Evolutionary conservation across 2,113 vertebrate genomes (phyloP).

Genomic region (Agelaius tricolor): DNA sequence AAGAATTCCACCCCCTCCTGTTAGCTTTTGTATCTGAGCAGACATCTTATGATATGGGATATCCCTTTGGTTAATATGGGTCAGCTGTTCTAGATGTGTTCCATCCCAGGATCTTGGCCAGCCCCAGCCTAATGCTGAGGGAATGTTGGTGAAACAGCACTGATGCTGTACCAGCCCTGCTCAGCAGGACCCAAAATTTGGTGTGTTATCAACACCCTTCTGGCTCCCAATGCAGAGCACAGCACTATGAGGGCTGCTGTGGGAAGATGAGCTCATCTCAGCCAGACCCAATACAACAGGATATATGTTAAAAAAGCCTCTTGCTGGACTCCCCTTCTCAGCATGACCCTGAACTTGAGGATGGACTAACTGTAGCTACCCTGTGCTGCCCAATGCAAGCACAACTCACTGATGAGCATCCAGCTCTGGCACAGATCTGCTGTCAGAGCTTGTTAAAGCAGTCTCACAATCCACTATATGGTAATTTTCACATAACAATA

Average conservation of each 20-base stretch:
- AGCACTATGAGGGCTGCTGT: rapidly evolving
- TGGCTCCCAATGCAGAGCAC: too few relatives aligned
- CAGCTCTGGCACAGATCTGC: background rate
- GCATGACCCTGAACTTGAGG: background rate
- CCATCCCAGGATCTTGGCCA: background rate
- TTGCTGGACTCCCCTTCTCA: background rate
- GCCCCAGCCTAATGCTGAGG: rapidly evolving
- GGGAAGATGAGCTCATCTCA: background rate
- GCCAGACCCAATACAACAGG: background rate
- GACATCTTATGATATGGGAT: background rate
- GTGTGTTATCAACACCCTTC: background rate
- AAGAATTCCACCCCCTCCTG: background rate
- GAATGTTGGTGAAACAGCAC: background rate
- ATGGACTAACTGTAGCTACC: background rate
- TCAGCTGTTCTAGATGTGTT: background rate
- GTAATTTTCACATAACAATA: background rate
- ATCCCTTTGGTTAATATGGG: background rate
- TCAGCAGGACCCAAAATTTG: background rate
- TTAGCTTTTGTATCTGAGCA: background rate
- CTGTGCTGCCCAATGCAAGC: background rate
- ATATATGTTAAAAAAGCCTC: background rate
- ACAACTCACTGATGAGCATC: background rate
- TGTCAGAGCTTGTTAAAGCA: background rate
- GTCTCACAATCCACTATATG: background rate
- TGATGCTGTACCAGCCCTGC: background rate